Evolutionary conservation across 2,113 vertebrate species (phyloP).

Genomic region (Carassius carassius): DNA sequence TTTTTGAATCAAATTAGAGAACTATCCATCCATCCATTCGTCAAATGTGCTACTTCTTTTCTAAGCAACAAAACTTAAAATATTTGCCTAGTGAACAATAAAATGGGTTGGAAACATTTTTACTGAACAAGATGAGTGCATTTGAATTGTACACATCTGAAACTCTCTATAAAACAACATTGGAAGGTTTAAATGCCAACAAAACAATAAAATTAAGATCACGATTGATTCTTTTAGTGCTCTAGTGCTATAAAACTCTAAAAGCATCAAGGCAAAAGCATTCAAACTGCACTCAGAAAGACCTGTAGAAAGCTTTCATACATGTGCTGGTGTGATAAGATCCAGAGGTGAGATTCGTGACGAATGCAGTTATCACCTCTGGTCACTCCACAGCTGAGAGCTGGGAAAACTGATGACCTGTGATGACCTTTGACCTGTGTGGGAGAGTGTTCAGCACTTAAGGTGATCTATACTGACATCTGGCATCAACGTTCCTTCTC

Average conservation of each 20-base stretch:
- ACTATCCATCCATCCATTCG: not conserved
- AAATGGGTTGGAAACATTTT: not conserved
- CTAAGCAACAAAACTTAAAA: not conserved
- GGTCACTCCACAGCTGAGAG: conserved; percentile 8
- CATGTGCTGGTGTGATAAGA: not conserved
- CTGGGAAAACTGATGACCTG: conserved; percentile 11
- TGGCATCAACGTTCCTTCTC: not conserved
- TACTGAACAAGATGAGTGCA: not conserved
- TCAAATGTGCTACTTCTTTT: no score
- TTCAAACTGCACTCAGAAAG: not conserved
- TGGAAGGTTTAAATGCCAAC: not conserved
- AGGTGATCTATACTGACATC: conserved; percentile 20
- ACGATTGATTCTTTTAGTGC: not conserved
- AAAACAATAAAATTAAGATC: conserved; percentile 15
- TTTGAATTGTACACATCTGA: not conserved
- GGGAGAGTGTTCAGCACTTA: conserved; percentile 11
- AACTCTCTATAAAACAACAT: not conserved
- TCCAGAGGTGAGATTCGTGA: not conserved
- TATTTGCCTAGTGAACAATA: not conserved
- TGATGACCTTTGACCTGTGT: conserved; percentile 10
- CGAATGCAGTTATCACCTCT: not conserved
- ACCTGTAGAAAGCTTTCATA: not conserved
- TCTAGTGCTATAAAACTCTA: conserved; percentile 6
- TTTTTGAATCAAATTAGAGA: not conserved
- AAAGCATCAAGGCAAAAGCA: not conserved